phyloP scores from a whole-genome alignment of 2,888 invertebrate species.

The Agonum fuliginosum region DNA sequence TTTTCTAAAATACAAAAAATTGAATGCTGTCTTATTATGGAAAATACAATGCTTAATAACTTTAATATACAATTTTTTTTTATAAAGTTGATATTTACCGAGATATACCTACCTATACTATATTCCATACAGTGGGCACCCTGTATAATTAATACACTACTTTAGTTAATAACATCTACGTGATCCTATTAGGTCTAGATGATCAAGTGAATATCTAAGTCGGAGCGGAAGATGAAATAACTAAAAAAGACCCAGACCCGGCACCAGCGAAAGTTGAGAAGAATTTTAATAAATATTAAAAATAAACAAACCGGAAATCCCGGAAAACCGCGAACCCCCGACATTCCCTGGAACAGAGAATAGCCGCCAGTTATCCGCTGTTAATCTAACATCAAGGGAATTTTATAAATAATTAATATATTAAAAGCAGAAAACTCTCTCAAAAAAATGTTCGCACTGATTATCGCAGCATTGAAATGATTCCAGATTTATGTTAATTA shows the following conservation, averaged over 20 bases:
- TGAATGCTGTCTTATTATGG: no score
- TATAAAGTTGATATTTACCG: no score
- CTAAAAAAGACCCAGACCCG: conserved; percentile 6
- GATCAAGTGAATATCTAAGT: neutral
- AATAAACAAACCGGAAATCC: conserved; percentile 76
- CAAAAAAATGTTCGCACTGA: conserved; percentile 3
- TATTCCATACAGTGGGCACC: no score
- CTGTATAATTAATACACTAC: conserved; percentile 11
- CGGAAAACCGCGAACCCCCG: conserved; percentile 76
- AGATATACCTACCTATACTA: no score
- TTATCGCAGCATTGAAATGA: neutral
- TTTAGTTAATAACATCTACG: conserved; percentile 10
- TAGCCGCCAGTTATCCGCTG: conserved; percentile 56
- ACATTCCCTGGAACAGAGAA: conserved; percentile 75
- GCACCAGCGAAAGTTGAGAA: conserved; percentile 43
- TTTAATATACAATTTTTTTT: no score
- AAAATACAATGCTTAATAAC: no score
- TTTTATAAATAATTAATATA: conserved; percentile 18
- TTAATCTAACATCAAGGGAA: conserved; percentile 35
- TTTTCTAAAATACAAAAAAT: no score
- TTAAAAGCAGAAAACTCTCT: conserved; percentile 12
- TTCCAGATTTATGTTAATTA: neutral
- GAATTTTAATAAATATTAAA: conserved; percentile 65
- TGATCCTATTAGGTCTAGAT: conserved; percentile 14
- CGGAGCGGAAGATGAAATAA: conserved; percentile 13